Percentiles rank a stretch among this genome's conserved stretches.
phyloP scores from a whole-genome alignment of 2,888 invertebrate species.

The Terebella lapidaria region DNA sequence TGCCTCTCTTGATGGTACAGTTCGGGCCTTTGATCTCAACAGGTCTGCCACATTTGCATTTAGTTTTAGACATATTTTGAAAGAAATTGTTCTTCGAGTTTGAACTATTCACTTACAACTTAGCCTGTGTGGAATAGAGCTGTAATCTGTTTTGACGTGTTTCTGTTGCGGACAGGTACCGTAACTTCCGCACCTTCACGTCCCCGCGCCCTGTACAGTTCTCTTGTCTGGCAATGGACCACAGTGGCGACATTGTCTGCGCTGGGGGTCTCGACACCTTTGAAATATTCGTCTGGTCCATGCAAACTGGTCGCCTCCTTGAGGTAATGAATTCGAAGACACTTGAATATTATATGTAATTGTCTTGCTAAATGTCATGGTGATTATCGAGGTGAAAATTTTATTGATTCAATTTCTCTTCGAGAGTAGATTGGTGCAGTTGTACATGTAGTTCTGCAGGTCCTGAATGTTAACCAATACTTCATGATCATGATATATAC shows the following conservation, averaged over 20 bases:
- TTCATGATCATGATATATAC: neutral
- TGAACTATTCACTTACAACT: neutral
- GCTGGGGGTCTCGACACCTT: conserved; percentile 93
- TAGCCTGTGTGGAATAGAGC: too few relatives aligned
- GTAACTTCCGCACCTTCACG: conserved; percentile 94
- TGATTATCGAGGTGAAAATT: too few relatives aligned
- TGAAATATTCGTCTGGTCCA: conserved; percentile 92
- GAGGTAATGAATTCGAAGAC: conserved; percentile 73
- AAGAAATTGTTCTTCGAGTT: too few relatives aligned
- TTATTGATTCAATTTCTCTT: too few relatives aligned
- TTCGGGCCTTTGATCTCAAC: conserved; percentile 87
- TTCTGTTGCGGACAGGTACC: conserved; percentile 68
- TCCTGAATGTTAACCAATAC: too few relatives aligned
- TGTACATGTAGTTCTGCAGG: too few relatives aligned
- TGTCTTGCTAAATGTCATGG: neutral
- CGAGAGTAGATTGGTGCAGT: too few relatives aligned
- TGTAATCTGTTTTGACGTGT: neutral
- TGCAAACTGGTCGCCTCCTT: conserved; percentile 83
- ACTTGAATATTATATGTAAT: neutral
- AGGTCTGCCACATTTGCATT: too few relatives aligned
- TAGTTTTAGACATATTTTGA: too few relatives aligned
- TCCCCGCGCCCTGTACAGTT: conserved; percentile 90
- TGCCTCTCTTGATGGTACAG: conserved; percentile 93
- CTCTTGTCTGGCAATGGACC: conserved; percentile 80
- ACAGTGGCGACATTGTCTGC: conserved; percentile 84